Percentiles rank a stretch among this genome's conserved stretches.
phyloP scores from a whole-genome alignment of 2,888 invertebrate genomes.

The Julus scandinavius region DNA sequence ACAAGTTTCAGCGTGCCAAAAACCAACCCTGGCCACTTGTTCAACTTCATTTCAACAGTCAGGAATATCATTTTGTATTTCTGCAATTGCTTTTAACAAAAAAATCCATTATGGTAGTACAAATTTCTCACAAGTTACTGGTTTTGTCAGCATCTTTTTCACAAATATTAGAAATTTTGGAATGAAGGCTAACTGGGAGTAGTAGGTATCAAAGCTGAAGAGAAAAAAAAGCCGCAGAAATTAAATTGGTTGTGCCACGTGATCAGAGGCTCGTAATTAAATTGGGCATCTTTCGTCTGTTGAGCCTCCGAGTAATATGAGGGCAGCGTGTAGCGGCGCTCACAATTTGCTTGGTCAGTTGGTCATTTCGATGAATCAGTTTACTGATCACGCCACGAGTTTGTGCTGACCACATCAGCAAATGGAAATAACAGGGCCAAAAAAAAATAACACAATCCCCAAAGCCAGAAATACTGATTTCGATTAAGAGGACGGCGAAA shows the following conservation, averaged over 20 bases:
- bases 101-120: too few relatives aligned
- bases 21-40: too few relatives aligned
- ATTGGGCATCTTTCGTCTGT: neutral
- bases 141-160: too few relatives aligned
- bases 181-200: too few relatives aligned
- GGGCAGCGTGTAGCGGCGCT: neutral
- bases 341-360: slow-evolving; percentile 12
- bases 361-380: slow-evolving; percentile 40
- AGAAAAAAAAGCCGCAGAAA: neutral
- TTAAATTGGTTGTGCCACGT: slow-evolving; percentile 26
- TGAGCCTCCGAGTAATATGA: neutral
- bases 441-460: slow-evolving; percentile 24
- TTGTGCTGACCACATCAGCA: slow-evolving; percentile 44
- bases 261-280: slow-evolving; percentile 23
- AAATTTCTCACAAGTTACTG: too few relatives aligned
- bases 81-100: too few relatives aligned
- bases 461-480: slow-evolving; percentile 25
- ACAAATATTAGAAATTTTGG: too few relatives aligned
- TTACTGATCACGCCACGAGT: slow-evolving; percentile 30
- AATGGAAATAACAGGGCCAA: slow-evolving; percentile 7
- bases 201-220: too few relatives aligned
- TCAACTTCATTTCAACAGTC: too few relatives aligned
- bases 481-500: neutral
- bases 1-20: too few relatives aligned
- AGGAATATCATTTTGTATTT: too few relatives aligned